phyloP scores from a whole-genome alignment of 2,797 vertebrate species.

The Channallabes apus region DNA sequence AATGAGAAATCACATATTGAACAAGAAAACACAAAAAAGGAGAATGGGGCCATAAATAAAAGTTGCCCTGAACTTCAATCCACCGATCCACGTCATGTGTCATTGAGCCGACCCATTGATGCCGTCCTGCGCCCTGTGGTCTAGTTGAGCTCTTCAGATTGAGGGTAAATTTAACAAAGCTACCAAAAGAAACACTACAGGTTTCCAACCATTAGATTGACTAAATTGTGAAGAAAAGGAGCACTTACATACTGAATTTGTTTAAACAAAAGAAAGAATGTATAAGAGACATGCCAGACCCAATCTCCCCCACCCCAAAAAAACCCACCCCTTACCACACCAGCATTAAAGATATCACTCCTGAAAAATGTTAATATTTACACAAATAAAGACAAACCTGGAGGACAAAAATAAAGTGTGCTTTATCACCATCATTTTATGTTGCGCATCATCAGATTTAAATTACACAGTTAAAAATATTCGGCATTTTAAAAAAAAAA shows the following conservation, averaged over 20 bases:
- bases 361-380: constrained; percentile 65
- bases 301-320: neutral
- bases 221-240: constrained; percentile 29
- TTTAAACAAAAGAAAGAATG: constrained; percentile 39
- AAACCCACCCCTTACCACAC: neutral
- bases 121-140: constrained; percentile 17
- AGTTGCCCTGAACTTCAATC: constrained; percentile 13
- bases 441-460: constrained; percentile 70
- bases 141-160: neutral
- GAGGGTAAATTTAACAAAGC: constrained; percentile 11
- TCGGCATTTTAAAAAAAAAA: constrained; percentile 54
- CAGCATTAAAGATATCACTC: constrained; percentile 49
- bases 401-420: constrained; percentile 69
- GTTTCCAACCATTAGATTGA: constrained; percentile 19
- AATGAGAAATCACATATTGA: constrained; percentile 15
- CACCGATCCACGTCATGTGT: neutral
- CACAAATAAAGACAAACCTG: constrained; percentile 65
- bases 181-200: constrained; percentile 25
- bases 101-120: neutral
- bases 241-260: constrained; percentile 12
- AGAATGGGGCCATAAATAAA: constrained; percentile 18
- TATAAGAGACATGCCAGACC: constrained; percentile 39
- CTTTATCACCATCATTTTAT: constrained; percentile 68
- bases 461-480: constrained; percentile 68
- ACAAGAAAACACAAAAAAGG: neutral